These are phyloP conservation scores for Oryctolagus cuniculus DNA, from an alignment of 2,113 vertebrate species.

Conservation along the genomic window DNA sequence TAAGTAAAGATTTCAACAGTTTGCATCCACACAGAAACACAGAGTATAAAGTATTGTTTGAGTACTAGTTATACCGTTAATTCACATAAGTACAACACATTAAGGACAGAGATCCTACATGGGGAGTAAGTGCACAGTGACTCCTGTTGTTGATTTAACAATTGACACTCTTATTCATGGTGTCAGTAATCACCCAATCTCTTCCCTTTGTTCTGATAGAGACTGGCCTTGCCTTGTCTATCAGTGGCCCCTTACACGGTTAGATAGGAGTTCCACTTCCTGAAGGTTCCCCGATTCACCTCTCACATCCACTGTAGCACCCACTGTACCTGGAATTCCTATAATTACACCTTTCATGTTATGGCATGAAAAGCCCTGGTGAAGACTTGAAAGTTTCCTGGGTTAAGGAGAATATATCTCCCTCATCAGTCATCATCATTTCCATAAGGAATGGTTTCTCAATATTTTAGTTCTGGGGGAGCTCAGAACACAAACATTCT, in stretches of 20 bases:
- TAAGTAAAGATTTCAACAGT: no score
- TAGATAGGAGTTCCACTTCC: not conserved
- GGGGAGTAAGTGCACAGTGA: no score
- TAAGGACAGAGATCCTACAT: no score
- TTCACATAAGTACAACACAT: no score
- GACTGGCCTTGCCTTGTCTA: not conserved
- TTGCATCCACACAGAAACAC: no score
- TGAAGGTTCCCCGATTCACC: constrained; percentile 2
- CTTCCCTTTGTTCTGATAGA: constrained; percentile 9
- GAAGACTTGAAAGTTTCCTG: constrained; percentile 27
- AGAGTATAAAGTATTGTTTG: no score
- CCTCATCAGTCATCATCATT: constrained; percentile 40
- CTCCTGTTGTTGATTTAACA: no score
- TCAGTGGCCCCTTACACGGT: not conserved
- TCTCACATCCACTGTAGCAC: not conserved
- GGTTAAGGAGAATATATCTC: not conserved
- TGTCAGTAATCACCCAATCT: no score
- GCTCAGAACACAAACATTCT: not conserved
- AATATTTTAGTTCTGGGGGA: constrained; percentile 38
- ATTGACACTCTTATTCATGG: no score
- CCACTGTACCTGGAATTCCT: not conserved
- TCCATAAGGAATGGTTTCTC: constrained; percentile 9
- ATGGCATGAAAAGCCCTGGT: not conserved
- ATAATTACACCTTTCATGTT: constrained; percentile 17
- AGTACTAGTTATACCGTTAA: no score